Percentiles rank a stretch among this genome's conserved stretches.
Evolutionary conservation across 1,140 invertebrate species (phyloP).

Genomic region (Brachionus angularis): DNA sequence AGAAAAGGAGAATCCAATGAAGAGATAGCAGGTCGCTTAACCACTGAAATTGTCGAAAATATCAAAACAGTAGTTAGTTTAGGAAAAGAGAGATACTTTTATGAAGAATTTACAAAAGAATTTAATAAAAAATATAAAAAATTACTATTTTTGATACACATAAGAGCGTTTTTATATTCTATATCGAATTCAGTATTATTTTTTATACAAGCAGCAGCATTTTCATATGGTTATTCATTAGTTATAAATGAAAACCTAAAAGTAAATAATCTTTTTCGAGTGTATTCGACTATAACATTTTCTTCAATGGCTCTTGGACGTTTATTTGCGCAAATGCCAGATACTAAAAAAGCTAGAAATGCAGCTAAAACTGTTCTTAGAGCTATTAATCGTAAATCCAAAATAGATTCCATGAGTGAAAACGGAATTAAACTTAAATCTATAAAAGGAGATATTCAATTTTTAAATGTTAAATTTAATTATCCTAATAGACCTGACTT

Average conservation of each 20-base stretch:
- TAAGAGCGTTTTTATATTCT: neutral
- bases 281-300: constrained; percentile 32
- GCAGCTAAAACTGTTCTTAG: neutral
- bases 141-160: neutral
- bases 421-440: neutral
- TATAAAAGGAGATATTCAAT: constrained; percentile 57
- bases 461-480: constrained; percentile 60
- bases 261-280: constrained; percentile 10
- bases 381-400: constrained; percentile 27
- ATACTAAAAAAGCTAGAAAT: constrained; percentile 5
- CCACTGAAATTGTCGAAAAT: constrained; percentile 28
- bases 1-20: neutral
- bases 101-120: neutral
- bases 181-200: constrained; percentile 33
- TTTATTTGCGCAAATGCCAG: constrained; percentile 10
- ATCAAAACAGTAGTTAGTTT: constrained; percentile 32
- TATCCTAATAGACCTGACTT: constrained; percentile 59
- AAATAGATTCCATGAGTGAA: constrained; percentile 30
- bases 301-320: constrained; percentile 40
- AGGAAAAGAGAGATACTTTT: neutral
- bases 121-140: constrained; percentile 35
- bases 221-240: constrained; percentile 11
- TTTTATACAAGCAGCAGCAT: constrained; percentile 36
- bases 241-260: neutral
- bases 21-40: constrained; percentile 20